Percentiles rank a stretch among this genome's conserved stretches.
Evolutionary conservation across 2,113 vertebrate species (phyloP).

Genomic region (Eurypyga helias): DNA sequence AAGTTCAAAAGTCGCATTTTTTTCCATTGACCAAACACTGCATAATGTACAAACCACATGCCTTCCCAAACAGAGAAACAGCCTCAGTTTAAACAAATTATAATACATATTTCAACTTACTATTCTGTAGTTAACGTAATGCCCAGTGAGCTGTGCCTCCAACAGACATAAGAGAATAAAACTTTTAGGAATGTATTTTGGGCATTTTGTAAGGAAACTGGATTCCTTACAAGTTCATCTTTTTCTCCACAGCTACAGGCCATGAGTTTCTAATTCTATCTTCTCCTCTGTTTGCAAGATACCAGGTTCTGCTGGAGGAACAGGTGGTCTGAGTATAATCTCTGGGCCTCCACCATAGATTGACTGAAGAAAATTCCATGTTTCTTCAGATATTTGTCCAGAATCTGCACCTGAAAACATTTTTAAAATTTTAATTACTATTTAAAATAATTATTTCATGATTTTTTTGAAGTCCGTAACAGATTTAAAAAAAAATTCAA

Average conservation of each 20-base stretch:
- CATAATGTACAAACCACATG: slow-evolving; percentile 40
- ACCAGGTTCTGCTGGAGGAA: slow-evolving; percentile 85
- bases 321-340: slow-evolving; percentile 88
- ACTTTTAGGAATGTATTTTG: slow-evolving; percentile 75
- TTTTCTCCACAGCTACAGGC: slow-evolving; percentile 78
- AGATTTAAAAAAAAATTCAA: not conserved
- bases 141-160: slow-evolving; percentile 66
- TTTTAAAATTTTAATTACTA: not conserved
- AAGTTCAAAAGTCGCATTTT: slow-evolving; percentile 47
- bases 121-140: slow-evolving; percentile 70
- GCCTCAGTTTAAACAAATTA: slow-evolving; percentile 42
- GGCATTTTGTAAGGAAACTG: slow-evolving; percentile 72
- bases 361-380: slow-evolving; percentile 95
- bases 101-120: slow-evolving; percentile 64
- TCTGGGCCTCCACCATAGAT: slow-evolving; percentile 95
- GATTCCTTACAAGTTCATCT: slow-evolving; percentile 51
- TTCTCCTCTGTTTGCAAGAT: slow-evolving; percentile 90
- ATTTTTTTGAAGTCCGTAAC: not conserved
- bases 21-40: slow-evolving; percentile 40
- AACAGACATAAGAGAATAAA: slow-evolving; percentile 57
- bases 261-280: slow-evolving; percentile 94
- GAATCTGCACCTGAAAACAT: slow-evolving; percentile 90
- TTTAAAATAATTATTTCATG: not conserved
- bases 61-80: slow-evolving; percentile 63
- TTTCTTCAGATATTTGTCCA: slow-evolving; percentile 98